Evolutionary conservation across 2,113 vertebrate species (phyloP), one percentile per base, ranked within the genome.

Genomic region (Ardeotis arabs): DNA sequence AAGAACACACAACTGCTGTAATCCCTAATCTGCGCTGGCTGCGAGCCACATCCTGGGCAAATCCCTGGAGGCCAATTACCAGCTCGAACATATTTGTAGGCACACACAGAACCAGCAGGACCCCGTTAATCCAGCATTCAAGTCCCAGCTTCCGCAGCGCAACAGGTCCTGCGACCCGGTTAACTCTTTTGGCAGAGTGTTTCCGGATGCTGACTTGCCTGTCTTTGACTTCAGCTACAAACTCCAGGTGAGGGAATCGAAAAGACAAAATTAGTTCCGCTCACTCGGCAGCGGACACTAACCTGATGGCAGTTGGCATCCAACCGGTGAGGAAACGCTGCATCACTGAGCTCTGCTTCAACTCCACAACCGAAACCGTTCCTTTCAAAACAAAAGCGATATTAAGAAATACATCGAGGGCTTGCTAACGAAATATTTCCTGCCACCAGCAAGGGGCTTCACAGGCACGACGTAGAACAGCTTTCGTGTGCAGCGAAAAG

Each of bases 281-380:
- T 93, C n/a, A 23, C 35, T 23, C 5, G 0, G 7, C 18, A 28
- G 21, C 81, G 67, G 45, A 67, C 44, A 94, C 96, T 97, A 29
- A 98, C 99, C 99, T 98, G 96, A 99, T 99, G 21, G 98, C 99
- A 6, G 98, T 98, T 1, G 99, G 99, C 99, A 99, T 99, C 99
- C 99, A 99, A 28, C 99, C 99, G 0, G 98, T 98, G 35, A 99
- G 95, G 52, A 98, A 90, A 35, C 99, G 97, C 82, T 99, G 98
- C 98, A 99, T 98, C 89, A 99, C 98, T 0, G 99, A 99, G 96
- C 98, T 99, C 96, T 99, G 98, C 67, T 99, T 99, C 96, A 99
- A 95, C 77, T 99, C 99, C 98, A 99, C 91, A 4, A 98, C 31
- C 0, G 98, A 98, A 77, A 98, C 83, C 0, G 52, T 31, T 3